Base-by-base conservation (phyloP, 2,888 invertebrate species). In the Cheilosia scutellata region DNA sequence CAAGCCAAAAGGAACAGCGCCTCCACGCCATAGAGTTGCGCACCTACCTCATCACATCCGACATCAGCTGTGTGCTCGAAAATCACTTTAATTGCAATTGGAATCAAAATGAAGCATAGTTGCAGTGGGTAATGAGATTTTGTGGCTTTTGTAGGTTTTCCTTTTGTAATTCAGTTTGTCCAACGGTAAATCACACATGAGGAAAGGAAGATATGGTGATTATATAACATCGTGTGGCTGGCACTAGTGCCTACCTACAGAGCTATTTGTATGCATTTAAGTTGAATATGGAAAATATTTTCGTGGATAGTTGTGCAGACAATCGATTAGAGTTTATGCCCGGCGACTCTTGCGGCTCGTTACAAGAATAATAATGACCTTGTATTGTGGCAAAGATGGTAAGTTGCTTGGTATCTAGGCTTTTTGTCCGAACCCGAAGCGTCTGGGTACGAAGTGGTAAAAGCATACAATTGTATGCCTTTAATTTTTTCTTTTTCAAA, bases 1-100 rank as follows among this genome's bases (percentile, higher is more conserved):
- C 44, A 71, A 58, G 70, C 37, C 31, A 57, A 55, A 40, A 20
- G 58, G 57, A 13, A 57, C 11, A 16, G n/a, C n/a, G 31, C 66
- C 58, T 62, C 53, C 76, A 68, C 66, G 66, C 57, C 57, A 75
- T 7, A 55, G 55, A 58, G 57, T 29, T 70, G 53, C 47, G 57
- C 57, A 7, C 47, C 47, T 47, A 57, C 65, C 75, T 55, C 75
- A 51, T 47, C 66, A 29, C 51, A 60, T 76, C 66, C 76, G 58
- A 76, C 76, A 51, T 66, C 76, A 51, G 49, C 29, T 75, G 74
- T 75, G 66, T 42, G 58, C 66, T 76, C 76, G 76, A 76, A 75
- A 76, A 76, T 68, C 76, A 76, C 66, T 66, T 76, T 76, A 76
- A 76, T 66, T 76, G 75, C 76, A 76, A 42, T 58, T 60, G 57